Base-by-base conservation (phyloP, 2,113 vertebrate genomes). In the Pterocles orientalis region DNA sequence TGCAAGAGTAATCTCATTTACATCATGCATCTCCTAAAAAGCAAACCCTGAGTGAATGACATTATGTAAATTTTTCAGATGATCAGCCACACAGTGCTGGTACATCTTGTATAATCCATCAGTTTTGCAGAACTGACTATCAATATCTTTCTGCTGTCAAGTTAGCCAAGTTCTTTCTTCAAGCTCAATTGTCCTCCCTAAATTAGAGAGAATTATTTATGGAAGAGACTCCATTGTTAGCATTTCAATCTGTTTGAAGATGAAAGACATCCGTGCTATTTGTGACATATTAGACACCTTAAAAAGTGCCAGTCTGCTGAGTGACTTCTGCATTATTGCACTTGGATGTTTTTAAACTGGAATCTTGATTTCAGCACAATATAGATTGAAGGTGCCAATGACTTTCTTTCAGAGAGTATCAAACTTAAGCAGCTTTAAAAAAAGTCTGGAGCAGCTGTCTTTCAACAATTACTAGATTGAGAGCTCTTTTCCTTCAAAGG, bases 151-250 rank as follows among this genome's bases (percentile, higher is more conserved):
- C 88, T 83, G 43, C 91, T 97, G 88, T 90, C 68, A 94, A 81
- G 75, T 82, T 86, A 94, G 75, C 68, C 90, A 96, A 65, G 45
- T 93, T 86, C 88, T 88, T 93, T 79, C 54, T 80, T 93, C 56
- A 62, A 93, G 36, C 68, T 96, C 72, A 62, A 7, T 93, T 92
- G 83, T 78, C 86, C 88, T 92, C 51, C 39, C 53, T 80, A 88
- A 92, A 82, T 91, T 81, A 96, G 45, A 95, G 61, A 83, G 82
- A 94, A 96, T 94, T 95, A 92, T 96, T 96, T 94, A 94, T 93
- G 75, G 91, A 58, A 81, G 68, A 91, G 60, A 43, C 25, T 90
- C 76, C 54, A 58, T 83, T 81, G 68, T 94, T 93, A 88, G 36
- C 25, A 70, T 69, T 86, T 94, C 65, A 66, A 31, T 80, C 53